Evolutionary conservation across 2,888 invertebrate species (phyloP), one percentile per base, ranked within the genome.

Genomic region (Labia minor): DNA sequence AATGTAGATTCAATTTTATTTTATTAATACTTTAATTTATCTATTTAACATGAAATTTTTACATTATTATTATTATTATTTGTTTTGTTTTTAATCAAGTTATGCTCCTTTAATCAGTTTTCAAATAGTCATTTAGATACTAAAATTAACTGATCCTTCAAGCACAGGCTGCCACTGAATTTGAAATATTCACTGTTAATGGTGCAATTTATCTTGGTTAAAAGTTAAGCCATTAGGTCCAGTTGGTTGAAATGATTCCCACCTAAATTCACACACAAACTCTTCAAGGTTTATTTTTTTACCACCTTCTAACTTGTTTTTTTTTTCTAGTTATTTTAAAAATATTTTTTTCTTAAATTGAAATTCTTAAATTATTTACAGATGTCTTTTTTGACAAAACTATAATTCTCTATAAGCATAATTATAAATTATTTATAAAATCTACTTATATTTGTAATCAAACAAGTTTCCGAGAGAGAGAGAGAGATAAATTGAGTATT

Each of bases 171-270:
- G 16, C n/a, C n/a, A 49, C 49, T 49, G 49, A 49, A 49, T 49
- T 49, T 49, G 49, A 49, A 49, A 49, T 16, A 11, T 16, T 14
- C 26, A n/a, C n/a, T 14, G 49, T 49, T 49, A 49, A 49, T 49
- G 49, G 49, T 49, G 49, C 49, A 49, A 49, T 49, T 49, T 49
- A 49, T 49, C 49, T 49, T 49, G 2, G 49, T 49, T 49, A 49
- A 49, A 49, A 49, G 49, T 49, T 49, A 49, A 16, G 2, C 49
- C 49, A 49, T 49, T 49, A 49, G 49, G 49, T 49, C 49, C 49
- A 49, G 49, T 49, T 49, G 49, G 3, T 49, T 49, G 49, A 49
- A 49, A 49, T 16, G n/a, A 49, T 49, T 49, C 49, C 6, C 49
- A 49, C 49, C 49, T 49, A 4, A 49, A 49, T 49, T 49, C 49